Base-by-base conservation (phyloP, 2,888 invertebrate species). In the Caenorhabditis imperialis region DNA sequence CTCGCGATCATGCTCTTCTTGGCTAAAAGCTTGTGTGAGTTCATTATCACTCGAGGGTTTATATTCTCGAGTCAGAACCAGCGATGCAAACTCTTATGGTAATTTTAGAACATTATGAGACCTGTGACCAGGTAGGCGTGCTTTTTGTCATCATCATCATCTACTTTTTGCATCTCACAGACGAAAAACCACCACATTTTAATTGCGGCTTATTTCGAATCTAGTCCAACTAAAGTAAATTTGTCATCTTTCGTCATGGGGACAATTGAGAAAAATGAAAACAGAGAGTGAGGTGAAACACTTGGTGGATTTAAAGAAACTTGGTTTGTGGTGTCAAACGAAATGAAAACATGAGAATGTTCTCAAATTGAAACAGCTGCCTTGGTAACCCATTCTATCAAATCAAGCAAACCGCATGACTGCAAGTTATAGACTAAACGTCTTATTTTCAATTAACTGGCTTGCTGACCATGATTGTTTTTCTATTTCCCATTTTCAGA, bases 1-100 rank as follows among this genome's bases (percentile, higher is more conserved):
- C 53, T 55, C 23, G 74, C 42, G 20, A 74, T 62, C 67, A 74
- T 67, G 33, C 40, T 69, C 53, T 63, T 63, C 54, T 75, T 75
- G 40, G 60, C 69, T 69, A 47, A 60, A 69, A 67, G 20, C 57
- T 50, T 57, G 5, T 57, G 40, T 27, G 67, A 67, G 47, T 54
- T 50, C 61, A 55, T 61, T 16, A 58, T 30, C 25, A 37, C 42
- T 67, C 37, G 30, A 30, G 30, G 54, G 25, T 4, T 18, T 25
- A 16, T 20, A 50, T 10, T 10, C 30, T 40, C 8, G 18, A 30
- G 35, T 23, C 27, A 33, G 35, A 67, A 27, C 37, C 50, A 44
- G 40, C 50, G 42, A 37, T 38, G 67, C 57, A 58, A 44, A 4
- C 40, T 8, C 16, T 8, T 38, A 23, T 38, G 42, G 30, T 33